Conservation (phyloP, 2,113 vertebrate genomes). For the Centropristis striata region DNA sequence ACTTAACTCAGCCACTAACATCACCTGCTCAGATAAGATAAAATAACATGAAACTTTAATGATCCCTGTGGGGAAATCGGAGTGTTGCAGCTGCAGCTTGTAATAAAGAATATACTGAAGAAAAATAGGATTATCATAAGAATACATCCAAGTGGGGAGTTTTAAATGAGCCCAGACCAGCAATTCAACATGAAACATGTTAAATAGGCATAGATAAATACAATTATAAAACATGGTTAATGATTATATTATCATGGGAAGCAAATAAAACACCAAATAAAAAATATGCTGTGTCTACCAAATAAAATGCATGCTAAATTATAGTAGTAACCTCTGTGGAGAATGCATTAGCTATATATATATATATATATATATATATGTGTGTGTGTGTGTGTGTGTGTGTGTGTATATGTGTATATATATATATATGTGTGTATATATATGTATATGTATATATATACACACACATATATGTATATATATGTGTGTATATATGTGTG, state of each 20-base stretch:
- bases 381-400: too few relatives aligned
- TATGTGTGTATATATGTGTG: too few relatives aligned
- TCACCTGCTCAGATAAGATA: slow-evolving; percentile 68
- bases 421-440: too few relatives aligned
- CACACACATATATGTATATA: too few relatives aligned
- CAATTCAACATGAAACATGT: slow-evolving; percentile 29
- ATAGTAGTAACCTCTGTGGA: too few relatives aligned
- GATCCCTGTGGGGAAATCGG: slow-evolving; percentile 48
- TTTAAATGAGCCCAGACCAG: slow-evolving; percentile 41
- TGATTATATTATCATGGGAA: slow-evolving; percentile 16
- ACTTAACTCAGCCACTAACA: slow-evolving; percentile 57
- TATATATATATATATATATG: too few relatives aligned
- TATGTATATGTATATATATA: too few relatives aligned
- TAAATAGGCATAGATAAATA: slow-evolving; percentile 23
- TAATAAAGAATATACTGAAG: slow-evolving; percentile 46
- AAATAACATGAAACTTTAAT: slow-evolving; percentile 67
- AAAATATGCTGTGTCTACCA: too few relatives aligned
- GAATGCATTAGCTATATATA: too few relatives aligned
- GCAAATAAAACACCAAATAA: too few relatives aligned
- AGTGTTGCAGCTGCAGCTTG: slow-evolving; percentile 44
- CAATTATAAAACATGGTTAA: slow-evolving; percentile 26
- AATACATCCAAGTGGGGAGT: slow-evolving; percentile 31
- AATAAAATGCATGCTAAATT: not conserved
- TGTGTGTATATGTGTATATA: too few relatives aligned
- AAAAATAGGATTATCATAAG: slow-evolving; percentile 40